A percentile compares a stretch with the other conserved stretches of the same genome.
Conservation (phyloP, 2,113 vertebrate species). For the Cathartes aura region DNA sequence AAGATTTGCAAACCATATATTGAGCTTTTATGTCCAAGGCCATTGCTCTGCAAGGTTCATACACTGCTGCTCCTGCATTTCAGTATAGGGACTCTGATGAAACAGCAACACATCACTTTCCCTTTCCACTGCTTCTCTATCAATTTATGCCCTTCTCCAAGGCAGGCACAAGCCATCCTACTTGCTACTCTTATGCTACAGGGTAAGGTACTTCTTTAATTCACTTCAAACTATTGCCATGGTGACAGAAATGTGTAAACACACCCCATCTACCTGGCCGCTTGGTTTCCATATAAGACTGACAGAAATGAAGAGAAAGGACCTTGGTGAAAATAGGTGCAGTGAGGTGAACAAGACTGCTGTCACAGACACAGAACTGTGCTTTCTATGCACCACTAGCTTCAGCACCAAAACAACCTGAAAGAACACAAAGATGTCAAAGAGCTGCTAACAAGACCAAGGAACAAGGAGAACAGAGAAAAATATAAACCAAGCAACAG, state of each 20-base stretch:
- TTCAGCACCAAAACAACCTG: background rate
- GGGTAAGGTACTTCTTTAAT: background rate
- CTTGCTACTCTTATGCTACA: background rate
- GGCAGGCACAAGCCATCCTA: background rate
- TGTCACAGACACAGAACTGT: background rate
- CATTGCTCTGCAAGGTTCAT: background rate
- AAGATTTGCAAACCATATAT: background rate
- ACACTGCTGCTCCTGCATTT: background rate
- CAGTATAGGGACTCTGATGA: too few relatives aligned
- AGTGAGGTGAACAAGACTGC: background rate
- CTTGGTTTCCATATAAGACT: background rate
- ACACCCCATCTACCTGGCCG: background rate
- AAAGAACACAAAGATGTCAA: background rate
- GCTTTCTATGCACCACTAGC: background rate
- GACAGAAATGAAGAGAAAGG: background rate
- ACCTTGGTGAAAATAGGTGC: background rate
- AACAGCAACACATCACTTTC: background rate
- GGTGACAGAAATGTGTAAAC: background rate
- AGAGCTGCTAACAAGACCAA: background rate
- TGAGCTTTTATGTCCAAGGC: background rate
- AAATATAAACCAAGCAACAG: background rate
- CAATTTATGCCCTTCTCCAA: background rate
- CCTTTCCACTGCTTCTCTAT: background rate
- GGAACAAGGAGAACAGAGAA: background rate
- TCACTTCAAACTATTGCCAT: background rate